Percentiles rank a stretch among this genome's conserved stretches.
Conservation (phyloP, 2,888 invertebrate genomes). For the Cepaea hortensis region DNA sequence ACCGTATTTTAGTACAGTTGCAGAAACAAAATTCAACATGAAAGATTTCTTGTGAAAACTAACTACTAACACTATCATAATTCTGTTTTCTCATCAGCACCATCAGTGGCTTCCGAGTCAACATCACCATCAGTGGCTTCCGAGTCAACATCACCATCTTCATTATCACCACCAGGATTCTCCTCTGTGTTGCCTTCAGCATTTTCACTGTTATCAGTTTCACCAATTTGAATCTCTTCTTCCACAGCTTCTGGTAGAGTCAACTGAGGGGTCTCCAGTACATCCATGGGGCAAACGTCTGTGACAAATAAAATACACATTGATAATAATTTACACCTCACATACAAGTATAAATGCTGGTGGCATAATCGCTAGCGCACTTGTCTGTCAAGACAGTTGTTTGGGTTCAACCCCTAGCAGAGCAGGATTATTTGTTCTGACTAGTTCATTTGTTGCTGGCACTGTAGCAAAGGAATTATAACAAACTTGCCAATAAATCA, state of each 20-base stretch:
- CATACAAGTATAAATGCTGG: too few species aligned
- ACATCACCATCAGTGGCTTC: not conserved
- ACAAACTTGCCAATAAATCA: too few species aligned
- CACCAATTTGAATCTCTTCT: slow-evolving; percentile 6
- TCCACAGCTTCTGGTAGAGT: slow-evolving; percentile 29
- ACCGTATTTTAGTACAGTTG: too few species aligned
- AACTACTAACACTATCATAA: not conserved
- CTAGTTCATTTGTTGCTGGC: too few species aligned
- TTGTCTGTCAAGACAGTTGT: too few species aligned
- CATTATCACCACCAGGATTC: not conserved
- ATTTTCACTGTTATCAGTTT: slow-evolving; percentile 2
- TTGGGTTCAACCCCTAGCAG: too few species aligned
- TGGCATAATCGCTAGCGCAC: too few species aligned
- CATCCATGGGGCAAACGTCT: slow-evolving; percentile 18
- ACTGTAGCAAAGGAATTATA: too few species aligned
- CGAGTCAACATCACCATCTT: not conserved
- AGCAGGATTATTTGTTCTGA: too few species aligned
- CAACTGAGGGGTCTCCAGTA: not conserved
- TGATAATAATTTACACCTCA: not conserved
- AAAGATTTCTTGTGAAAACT: not conserved
- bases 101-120: not conserved
- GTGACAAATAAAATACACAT: not conserved
- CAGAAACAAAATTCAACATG: too few species aligned
- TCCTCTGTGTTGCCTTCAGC: not conserved
- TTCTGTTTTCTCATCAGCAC: slow-evolving; percentile 11